These are phyloP conservation scores for Crepidodera aurea DNA, from an alignment of 2,888 invertebrate genomes.

Conservation along the genomic window DNA sequence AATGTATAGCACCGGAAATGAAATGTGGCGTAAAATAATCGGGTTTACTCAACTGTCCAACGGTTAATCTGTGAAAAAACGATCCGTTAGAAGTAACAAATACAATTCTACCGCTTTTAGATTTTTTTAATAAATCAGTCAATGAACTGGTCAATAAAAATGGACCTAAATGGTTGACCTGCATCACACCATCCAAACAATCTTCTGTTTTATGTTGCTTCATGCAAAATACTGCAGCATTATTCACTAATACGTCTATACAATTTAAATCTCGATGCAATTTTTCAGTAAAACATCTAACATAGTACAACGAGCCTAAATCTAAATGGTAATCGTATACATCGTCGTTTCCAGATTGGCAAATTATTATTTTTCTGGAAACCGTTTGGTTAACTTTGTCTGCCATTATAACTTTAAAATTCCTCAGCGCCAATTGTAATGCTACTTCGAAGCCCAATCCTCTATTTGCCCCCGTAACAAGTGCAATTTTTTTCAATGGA, in stretches of 20 bases:
- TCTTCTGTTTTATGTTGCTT: constrained; percentile 65
- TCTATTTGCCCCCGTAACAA: constrained; percentile 41
- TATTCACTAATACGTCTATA: constrained; percentile 69
- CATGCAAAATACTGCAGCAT: constrained; percentile 67
- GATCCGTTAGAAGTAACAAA: constrained; percentile 40
- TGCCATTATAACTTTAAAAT: constrained; percentile 64
- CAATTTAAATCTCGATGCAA: constrained; percentile 63
- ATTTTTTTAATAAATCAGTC: constrained; percentile 54
- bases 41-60: constrained; percentile 29
- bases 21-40: constrained; percentile 32
- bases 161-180: constrained; percentile 75
- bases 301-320: constrained; percentile 56
- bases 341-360: constrained; percentile 50
- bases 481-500: constrained; percentile 26
- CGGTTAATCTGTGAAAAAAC: constrained; percentile 35
- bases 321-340: constrained; percentile 61
- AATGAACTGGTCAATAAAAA: constrained; percentile 73
- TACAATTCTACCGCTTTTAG: constrained; percentile 33
- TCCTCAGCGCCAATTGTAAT: constrained; percentile 58
- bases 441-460: constrained; percentile 60
- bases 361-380: constrained; percentile 46
- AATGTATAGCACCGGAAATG: constrained; percentile 40
- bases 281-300: constrained; percentile 67
- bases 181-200: constrained; percentile 69
- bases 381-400: constrained; percentile 53